Evolutionary conservation across 2,113 vertebrate genomes (phyloP).

Genomic region (Pampusana beccarii): DNA sequence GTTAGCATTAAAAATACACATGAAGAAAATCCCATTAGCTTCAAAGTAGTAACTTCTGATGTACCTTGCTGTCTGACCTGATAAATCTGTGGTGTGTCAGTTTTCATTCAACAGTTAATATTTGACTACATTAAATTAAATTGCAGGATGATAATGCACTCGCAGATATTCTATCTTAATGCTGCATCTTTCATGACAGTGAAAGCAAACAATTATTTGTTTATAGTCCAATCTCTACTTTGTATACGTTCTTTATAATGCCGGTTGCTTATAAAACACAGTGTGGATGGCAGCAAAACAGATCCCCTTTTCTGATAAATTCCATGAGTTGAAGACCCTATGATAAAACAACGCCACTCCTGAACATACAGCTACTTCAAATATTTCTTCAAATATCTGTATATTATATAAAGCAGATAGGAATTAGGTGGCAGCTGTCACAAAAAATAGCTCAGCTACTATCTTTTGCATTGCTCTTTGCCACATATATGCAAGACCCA

Average conservation of each 20-base stretch:
- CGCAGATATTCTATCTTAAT: background rate
- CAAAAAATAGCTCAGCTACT: background rate
- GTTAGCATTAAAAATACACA: background rate
- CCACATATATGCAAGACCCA: background rate
- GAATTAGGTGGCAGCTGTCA: background rate
- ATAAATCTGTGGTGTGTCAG: background rate
- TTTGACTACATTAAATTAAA: slow-evolving; percentile 23
- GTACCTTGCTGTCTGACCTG: background rate
- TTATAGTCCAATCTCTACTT: background rate
- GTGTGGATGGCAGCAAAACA: background rate
- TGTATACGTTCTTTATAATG: background rate
- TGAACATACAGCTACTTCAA: background rate
- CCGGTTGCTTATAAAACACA: background rate
- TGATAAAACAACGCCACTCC: background rate
- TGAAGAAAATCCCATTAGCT: background rate
- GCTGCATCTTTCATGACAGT: background rate
- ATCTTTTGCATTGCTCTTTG: background rate
- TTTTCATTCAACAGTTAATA: slow-evolving; percentile 2
- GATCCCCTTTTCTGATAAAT: background rate
- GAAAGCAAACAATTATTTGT: background rate
- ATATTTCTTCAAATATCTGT: background rate
- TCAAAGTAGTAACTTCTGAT: background rate
- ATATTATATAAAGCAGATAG: background rate
- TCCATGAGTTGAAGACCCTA: background rate
- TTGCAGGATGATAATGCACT: background rate